Evolutionary conservation across 2,113 vertebrate genomes (phyloP), one percentile per base, ranked within the genome.

Genomic region (Caloenas nicobarica): DNA sequence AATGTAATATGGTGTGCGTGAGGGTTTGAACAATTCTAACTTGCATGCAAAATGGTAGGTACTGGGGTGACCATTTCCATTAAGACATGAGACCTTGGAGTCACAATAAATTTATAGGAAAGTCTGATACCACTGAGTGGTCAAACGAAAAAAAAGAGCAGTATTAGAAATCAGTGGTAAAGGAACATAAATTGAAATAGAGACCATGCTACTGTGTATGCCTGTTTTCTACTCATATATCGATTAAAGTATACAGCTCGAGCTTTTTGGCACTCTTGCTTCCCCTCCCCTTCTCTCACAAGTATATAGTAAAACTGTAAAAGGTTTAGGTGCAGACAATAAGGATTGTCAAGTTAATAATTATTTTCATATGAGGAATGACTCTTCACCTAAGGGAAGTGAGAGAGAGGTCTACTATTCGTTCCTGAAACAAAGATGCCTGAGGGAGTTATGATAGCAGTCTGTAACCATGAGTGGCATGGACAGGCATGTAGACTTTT

Each of bases 1-100:
- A 42, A 66, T 0, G 0, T 22, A 70, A 36, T 1, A 2, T 19
- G 14, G 62, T 22, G 4, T 4, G 19, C 9, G 4, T 40, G 22
- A 56, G 5, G 5, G 56, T 70, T 73, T 74, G 69, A 48, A 1
- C 16, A 56, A 54, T 61, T 11, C 6, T 56, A 77, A 14, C 7
- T 34, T 79, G 11, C 9, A 44, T 23, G 19, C 4, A 64, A 78
- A 82, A 58, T 42, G 9, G 4, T 53, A 74, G 26, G n/a, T 74
- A 23, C 8, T 36, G 5, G 36, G 13, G 2, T 18, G 4, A 44
- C 53, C 0, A 18, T 72, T 91, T 72, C 31, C 13, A 12, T 31
- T 58, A 44, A 73, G n/a, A 58, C 15, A 25, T n/a, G 23, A 38
- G 23, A 25, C 5, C 14, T 64, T 25, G 16, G 33, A 53, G 10